Conservation (phyloP, 1,140 invertebrate genomes). For the Solenopsis invicta region DNA sequence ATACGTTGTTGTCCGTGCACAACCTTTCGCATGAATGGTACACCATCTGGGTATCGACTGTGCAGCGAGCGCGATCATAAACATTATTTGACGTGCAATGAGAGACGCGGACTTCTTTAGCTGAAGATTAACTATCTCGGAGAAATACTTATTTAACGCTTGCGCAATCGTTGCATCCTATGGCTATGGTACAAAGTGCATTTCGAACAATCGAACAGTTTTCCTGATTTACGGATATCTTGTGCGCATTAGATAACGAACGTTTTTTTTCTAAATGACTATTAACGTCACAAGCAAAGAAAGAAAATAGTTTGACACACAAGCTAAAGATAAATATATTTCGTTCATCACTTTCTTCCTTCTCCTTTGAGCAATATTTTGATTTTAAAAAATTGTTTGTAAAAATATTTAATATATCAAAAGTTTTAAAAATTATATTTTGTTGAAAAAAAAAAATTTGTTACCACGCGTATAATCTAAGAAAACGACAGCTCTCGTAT, state of each 20-base stretch:
- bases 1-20: constrained; percentile 33
- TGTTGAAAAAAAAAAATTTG: not conserved
- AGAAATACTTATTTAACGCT: constrained; percentile 9
- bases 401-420: not conserved
- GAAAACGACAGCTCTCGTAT: not conserved
- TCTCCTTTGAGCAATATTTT: not conserved
- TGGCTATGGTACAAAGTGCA: not conserved
- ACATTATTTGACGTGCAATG: constrained; percentile 48
- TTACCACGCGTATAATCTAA: too few species aligned
- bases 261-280: not conserved
- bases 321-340: not conserved
- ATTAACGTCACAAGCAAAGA: not conserved
- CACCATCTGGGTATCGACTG: constrained; percentile 37
- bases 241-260: not conserved
- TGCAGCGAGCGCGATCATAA: constrained; percentile 28
- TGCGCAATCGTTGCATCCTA: constrained; percentile 17
- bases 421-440: not conserved
- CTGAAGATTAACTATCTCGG: constrained; percentile 32
- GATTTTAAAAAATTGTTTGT: not conserved
- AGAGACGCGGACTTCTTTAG: constrained; percentile 46
- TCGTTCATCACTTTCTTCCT: not conserved
- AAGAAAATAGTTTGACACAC: not conserved
- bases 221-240: constrained; percentile 9
- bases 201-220: not conserved
- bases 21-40: constrained; percentile 48